Base-by-base conservation (phyloP, 2,797 vertebrate genomes). In the Catostomus latipinnis region DNA sequence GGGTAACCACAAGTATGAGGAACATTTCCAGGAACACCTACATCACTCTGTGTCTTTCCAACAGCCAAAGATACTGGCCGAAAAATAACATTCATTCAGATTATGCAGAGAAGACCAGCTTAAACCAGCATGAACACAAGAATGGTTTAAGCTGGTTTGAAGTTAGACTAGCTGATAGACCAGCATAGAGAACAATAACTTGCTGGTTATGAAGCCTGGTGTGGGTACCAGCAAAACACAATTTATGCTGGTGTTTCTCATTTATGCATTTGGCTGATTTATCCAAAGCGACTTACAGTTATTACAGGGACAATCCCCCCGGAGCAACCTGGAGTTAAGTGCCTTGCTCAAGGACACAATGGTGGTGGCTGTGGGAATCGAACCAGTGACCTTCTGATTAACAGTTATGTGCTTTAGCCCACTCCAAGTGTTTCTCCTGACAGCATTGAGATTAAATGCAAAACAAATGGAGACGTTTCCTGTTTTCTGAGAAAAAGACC, bases 141-240 rank as follows among this genome's bases (percentile, higher is more conserved):
- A 5, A 49, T 74, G 49, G 60, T 74, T 74, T 74, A 43, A 50
- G 49, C 72, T 6, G 22, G 60, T 74, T 62, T 74, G 22, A 1
- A 8, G 49, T 22, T 45, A 9, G 6, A 11, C 43, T 4, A 49
- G 22, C 49, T 45, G 13, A 8, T 34, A 52, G 6, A 46, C 16
- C 65, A 66, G 62, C 43, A 22, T 5, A 49, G 43, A 18, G 6
- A 48, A 58, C 14, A 8, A 22, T 18, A 60, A 72, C 70, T 34
- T 34, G 1, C 34, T 34, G 34, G 34, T 34, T 34, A 34, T 34
- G 34, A 34, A 34, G 34, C 34, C 34, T 34, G 34, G 34, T 34
- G 34, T 3, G 34, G 34, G 34, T 34, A 4, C 34, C 34, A 34
- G 34, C 2, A 34, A 34, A 34, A 34, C 34, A 4, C 34, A 34